Percentiles rank a stretch among this genome's conserved stretches.
Evolutionary conservation across 2,888 invertebrate species (phyloP).

Genomic region (Trachelus iudaicus): DNA sequence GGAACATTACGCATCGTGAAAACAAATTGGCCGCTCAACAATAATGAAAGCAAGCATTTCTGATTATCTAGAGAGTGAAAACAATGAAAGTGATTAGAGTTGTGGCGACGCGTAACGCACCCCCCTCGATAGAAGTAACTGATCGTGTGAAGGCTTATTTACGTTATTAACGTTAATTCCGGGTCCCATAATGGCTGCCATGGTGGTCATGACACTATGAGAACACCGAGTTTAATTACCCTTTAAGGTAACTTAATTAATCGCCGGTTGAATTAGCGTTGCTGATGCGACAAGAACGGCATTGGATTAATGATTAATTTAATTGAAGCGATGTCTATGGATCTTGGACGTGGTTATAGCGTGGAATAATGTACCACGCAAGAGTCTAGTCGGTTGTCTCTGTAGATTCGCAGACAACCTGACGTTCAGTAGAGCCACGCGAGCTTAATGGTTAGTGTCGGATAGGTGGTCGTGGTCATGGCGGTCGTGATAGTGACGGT

Average conservation of each 20-base stretch:
- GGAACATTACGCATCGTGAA: background rate
- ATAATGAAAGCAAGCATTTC: background rate
- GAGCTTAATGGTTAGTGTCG: slow-evolving; percentile 37
- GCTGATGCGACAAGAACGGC: slow-evolving; percentile 61
- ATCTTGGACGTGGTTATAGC: slow-evolving; percentile 30
- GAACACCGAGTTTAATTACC: background rate
- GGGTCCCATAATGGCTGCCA: background rate
- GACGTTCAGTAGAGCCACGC: slow-evolving; percentile 24
- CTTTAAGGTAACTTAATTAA: background rate
- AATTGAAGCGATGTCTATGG: slow-evolving; percentile 45
- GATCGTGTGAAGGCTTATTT: background rate
- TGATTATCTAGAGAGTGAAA: background rate
- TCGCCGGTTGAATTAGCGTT: slow-evolving; percentile 59
- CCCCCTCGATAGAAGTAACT: background rate
- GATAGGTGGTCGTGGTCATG: slow-evolving; percentile 15
- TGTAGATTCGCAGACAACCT: slow-evolving; percentile 27
- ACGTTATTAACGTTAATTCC: background rate
- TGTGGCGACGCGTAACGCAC: background rate
- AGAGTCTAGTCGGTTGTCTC: background rate
- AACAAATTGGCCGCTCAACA: background rate
- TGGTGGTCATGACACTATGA: background rate
- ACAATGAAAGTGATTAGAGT: slow-evolving; percentile 9
- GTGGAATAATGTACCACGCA: slow-evolving; percentile 21
- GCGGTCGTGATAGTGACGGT: background rate
- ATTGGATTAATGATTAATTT: slow-evolving; percentile 43